phyloP scores from a whole-genome alignment of 2,888 invertebrate species.

The Lagria hirta region DNA sequence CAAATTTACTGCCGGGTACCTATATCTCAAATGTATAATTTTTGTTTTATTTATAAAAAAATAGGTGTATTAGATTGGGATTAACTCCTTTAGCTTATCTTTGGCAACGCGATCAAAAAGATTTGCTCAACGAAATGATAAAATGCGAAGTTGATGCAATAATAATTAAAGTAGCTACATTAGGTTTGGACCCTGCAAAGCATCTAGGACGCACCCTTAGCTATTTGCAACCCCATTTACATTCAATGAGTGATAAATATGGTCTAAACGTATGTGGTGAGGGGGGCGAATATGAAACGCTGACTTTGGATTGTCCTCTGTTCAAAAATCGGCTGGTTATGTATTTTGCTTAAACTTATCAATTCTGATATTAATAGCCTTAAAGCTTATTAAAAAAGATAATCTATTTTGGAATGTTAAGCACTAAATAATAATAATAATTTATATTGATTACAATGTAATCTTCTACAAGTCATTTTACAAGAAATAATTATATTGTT shows the following conservation, averaged over 20 bases:
- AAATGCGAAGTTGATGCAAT: constrained; percentile 88
- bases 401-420: too few relatives aligned
- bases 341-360: constrained; percentile 62
- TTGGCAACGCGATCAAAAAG: constrained; percentile 94
- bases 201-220: constrained; percentile 86
- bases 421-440: too few relatives aligned
- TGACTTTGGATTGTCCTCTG: constrained; percentile 95
- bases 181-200: constrained; percentile 82
- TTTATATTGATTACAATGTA: too few relatives aligned
- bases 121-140: constrained; percentile 96
- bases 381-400: too few relatives aligned
- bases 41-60: too few relatives aligned
- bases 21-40: too few relatives aligned
- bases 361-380: constrained; percentile 4
- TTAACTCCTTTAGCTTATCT: constrained; percentile 89
- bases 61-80: constrained; percentile 87
- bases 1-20: too few relatives aligned
- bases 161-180: constrained; percentile 94
- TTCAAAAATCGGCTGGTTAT: constrained; percentile 87
- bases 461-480: too few relatives aligned
- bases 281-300: constrained; percentile 98
- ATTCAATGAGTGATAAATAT: constrained; percentile 89
- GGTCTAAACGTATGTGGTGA: constrained; percentile 96
- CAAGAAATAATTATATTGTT: too few relatives aligned
- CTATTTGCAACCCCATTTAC: constrained; percentile 84